These are phyloP conservation scores for Zenarchopterus dispar DNA, from an alignment of 2,797 vertebrate species.

Conservation along the genomic window DNA sequence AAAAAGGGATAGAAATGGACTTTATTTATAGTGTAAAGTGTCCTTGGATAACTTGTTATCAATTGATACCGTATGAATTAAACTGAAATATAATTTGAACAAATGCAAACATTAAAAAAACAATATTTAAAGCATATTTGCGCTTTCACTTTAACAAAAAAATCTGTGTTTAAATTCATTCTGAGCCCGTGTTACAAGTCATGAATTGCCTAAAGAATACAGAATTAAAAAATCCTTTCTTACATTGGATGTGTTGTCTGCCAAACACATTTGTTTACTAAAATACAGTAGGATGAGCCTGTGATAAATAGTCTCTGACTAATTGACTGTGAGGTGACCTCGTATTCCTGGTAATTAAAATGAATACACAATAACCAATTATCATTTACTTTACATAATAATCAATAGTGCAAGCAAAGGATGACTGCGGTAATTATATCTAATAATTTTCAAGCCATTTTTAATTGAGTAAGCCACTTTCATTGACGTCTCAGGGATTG, in stretches of 20 bases:
- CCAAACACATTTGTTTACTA: slow-evolving; percentile 37
- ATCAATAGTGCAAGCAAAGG: slow-evolving; percentile 59
- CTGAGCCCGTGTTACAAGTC: not conserved
- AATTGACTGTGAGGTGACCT: slow-evolving; percentile 56
- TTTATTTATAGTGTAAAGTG: too few relatives aligned
- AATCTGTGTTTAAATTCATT: not conserved
- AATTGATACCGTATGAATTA: too few relatives aligned
- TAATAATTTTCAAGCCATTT: slow-evolving; percentile 58
- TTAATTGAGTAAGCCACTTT: slow-evolving; percentile 70
- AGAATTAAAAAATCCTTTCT: not conserved
- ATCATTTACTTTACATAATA: slow-evolving; percentile 71
- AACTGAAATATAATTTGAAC: too few relatives aligned
- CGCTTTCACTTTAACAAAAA: too few relatives aligned
- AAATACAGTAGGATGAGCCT: slow-evolving; percentile 59
- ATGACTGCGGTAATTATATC: slow-evolving; percentile 66
- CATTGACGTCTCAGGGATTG: slow-evolving; percentile 61
- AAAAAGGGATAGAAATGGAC: too few relatives aligned
- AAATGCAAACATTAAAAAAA: too few relatives aligned
- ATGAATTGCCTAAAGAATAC: not conserved
- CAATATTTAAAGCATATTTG: too few relatives aligned
- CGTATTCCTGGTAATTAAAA: slow-evolving; percentile 56
- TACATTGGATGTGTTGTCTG: slow-evolving; percentile 13
- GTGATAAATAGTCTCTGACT: slow-evolving; percentile 48
- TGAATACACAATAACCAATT: slow-evolving; percentile 70
- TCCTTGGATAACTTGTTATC: too few relatives aligned